Conservation (phyloP, 2,797 vertebrate species). For the Channallabes apus region DNA sequence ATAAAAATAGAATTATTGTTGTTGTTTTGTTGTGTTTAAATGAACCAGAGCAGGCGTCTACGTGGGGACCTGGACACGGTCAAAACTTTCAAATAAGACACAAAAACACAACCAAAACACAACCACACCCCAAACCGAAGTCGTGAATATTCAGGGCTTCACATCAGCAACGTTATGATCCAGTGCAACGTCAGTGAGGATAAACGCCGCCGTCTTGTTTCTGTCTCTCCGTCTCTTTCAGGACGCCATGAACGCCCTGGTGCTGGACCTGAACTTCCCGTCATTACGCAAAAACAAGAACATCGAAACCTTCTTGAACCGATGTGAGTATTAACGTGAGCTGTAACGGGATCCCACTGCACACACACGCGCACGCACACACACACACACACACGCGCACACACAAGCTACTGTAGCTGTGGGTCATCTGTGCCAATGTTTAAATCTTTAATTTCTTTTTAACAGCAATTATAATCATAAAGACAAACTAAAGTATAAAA, state of each 20-base stretch:
- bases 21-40: neutral
- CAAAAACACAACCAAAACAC: no score
- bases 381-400: neutral
- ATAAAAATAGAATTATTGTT: neutral
- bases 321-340: conserved; percentile 84
- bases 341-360: neutral
- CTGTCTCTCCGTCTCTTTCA: conserved; percentile 61
- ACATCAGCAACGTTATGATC: neutral
- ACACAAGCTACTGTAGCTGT: no score
- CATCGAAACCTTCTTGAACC: conserved; percentile 95
- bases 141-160: neutral
- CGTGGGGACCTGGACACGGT: neutral
- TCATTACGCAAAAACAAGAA: conserved; percentile 98
- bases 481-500: no score
- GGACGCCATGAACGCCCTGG: conserved; percentile 96
- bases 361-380: neutral
- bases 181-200: neutral
- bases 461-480: no score
- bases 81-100: neutral
- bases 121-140: neutral
- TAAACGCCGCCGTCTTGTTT: no score
- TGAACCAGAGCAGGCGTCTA: neutral
- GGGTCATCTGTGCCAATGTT: neutral
- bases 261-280: conserved; percentile 95
- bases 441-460: neutral